Conservation (phyloP, 2,888 invertebrate genomes). For the Galeopsomyia nigrocyanea region DNA sequence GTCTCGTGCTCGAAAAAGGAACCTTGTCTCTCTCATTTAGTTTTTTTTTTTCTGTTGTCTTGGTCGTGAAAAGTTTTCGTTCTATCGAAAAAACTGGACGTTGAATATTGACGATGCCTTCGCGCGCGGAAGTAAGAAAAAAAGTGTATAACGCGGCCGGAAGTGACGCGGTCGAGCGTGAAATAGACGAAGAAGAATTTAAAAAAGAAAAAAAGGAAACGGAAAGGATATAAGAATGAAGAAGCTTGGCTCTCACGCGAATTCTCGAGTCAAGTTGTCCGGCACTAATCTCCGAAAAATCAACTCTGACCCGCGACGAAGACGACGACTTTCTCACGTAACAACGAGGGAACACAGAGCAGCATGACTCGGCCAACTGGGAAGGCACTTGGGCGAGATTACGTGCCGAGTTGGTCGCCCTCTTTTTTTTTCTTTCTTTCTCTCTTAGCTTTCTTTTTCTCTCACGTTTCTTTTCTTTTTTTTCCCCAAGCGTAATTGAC, state of each 20-base stretch:
- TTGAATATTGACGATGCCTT: too few species aligned
- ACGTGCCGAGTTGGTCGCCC: slow-evolving; percentile 67
- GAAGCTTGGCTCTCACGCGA: too few species aligned
- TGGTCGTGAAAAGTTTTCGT: too few species aligned
- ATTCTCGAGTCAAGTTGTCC: too few species aligned
- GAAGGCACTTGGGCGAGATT: slow-evolving; percentile 68
- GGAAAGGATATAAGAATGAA: neutral
- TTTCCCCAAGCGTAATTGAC: slow-evolving; percentile 24
- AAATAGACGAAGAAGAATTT: slow-evolving; percentile 2
- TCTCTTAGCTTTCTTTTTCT: slow-evolving; percentile 4
- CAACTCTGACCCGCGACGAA: neutral
- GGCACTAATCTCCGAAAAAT: too few species aligned
- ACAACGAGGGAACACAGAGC: slow-evolving; percentile 1
- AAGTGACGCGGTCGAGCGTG: slow-evolving; percentile 6
- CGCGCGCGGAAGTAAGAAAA: too few species aligned
- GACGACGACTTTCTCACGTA: slow-evolving; percentile 2
- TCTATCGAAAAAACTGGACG: neutral
- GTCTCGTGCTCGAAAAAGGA: too few species aligned
- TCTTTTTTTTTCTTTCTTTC: slow-evolving; percentile 35
- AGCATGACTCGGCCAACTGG: slow-evolving; percentile 66
- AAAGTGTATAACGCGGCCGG: too few species aligned
- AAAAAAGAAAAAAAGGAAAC: slow-evolving; percentile 1
- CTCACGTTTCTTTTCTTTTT: slow-evolving; percentile 9
- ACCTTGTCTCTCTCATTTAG: too few species aligned
- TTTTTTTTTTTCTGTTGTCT: too few species aligned